A percentile compares a stretch with the other conserved stretches of the same genome.
phyloP scores from a whole-genome alignment of 2,113 vertebrate genomes.

The Hystrix cristata region DNA sequence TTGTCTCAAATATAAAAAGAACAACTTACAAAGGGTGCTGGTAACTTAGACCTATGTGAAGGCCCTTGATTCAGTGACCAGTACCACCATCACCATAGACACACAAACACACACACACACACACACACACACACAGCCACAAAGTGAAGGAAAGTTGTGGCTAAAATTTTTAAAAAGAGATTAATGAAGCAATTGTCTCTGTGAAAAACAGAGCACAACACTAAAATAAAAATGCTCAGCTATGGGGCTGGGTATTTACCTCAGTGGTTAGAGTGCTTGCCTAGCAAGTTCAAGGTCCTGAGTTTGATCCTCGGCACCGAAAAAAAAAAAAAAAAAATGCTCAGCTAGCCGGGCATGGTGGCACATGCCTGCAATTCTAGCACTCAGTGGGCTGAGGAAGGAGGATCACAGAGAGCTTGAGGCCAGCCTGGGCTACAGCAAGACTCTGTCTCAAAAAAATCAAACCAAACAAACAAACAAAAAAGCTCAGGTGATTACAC shows the following conservation, averaged over 20 bases:
- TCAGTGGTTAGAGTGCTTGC: too few species aligned
- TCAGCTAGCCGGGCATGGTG: not conserved
- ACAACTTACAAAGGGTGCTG: not conserved
- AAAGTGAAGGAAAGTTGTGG: not conserved
- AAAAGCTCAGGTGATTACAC: not conserved
- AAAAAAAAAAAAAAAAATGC: not conserved
- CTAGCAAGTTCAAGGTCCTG: too few species aligned
- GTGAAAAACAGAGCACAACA: not conserved
- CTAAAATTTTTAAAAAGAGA: not conserved
- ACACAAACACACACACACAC: not conserved
- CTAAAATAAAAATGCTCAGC: not conserved
- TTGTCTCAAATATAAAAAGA: not conserved
- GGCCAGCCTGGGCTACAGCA: not conserved
- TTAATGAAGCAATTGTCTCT: not conserved
- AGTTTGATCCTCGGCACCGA: too few species aligned
- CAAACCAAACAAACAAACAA: not conserved
- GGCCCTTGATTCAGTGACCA: not conserved
- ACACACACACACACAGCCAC: not conserved
- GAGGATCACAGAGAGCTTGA: not conserved
- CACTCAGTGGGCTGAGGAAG: not conserved
- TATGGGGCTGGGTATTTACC: not conserved
- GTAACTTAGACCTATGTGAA: not conserved
- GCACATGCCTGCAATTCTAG: not conserved
- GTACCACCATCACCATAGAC: not conserved
- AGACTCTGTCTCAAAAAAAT: not conserved